phyloP scores from a whole-genome alignment of 2,113 vertebrate genomes.

The Mohoua ochrocephala region DNA sequence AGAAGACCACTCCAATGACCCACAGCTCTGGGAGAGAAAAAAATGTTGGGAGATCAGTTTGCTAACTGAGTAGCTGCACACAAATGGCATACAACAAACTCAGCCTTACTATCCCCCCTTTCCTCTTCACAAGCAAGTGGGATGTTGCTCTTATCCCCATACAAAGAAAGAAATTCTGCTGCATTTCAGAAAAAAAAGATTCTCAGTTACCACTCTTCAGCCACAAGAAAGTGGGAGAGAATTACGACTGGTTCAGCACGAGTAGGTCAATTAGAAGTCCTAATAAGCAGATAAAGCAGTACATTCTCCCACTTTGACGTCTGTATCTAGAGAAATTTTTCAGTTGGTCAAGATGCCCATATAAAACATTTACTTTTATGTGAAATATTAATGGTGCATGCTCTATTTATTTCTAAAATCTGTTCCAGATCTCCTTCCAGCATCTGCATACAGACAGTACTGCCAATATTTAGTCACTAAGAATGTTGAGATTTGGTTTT shows the following conservation, averaged over 20 bases:
- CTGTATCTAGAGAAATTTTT: not conserved
- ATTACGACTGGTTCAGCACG: not conserved
- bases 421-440: slow-evolving; percentile 37
- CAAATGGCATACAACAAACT: not conserved
- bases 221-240: not conserved
- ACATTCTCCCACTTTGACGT: not conserved
- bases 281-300: not conserved
- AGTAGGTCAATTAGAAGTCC: not conserved
- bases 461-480: slow-evolving; percentile 54
- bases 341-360: not conserved
- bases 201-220: not conserved
- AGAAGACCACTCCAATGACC: not conserved
- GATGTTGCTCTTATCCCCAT: not conserved
- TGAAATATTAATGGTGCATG: slow-evolving; percentile 31
- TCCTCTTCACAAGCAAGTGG: not conserved
- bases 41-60: not conserved
- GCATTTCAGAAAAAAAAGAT: not conserved
- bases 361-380: not conserved
- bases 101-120: not conserved
- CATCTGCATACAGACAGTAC: slow-evolving; percentile 1
- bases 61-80: not conserved
- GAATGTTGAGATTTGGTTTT: slow-evolving; percentile 44
- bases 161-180: not conserved
- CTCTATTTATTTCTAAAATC: slow-evolving; percentile 51
- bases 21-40: not conserved